Base-by-base conservation (phyloP, 2,113 vertebrate genomes). In the Myanophis thanlyinensis region DNA sequence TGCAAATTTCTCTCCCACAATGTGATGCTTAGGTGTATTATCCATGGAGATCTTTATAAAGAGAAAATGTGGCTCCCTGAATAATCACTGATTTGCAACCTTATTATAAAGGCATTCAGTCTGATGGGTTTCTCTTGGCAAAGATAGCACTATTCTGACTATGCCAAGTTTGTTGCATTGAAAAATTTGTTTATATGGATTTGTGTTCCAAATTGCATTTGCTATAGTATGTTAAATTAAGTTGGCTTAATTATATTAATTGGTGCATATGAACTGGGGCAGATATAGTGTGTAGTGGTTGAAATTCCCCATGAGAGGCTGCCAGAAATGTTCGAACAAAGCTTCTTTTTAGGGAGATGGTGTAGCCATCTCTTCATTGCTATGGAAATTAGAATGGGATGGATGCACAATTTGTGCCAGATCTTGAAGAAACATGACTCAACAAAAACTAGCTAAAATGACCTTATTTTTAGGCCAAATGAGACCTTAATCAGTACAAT, bases 171-270 rank as follows among this genome's bases (percentile, higher is more conserved):
- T 94, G 85, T 73, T 95, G 90, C 88, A 93, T 94, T 95, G 91
- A 96, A 96, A 96, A 96, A 94, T 90, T 90, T 95, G 95, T 97
- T 97, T 96, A 94, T 94, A 96, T 96, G 92, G 96, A 96, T 97
- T 96, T 97, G 95, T 95, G 92, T 96, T 96, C 95, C 94, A 95
- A 40, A 94, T 96, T 97, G 95, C 96, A 95, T 96, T 97, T 97
- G 95, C 95, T 96, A 96, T 91, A 93, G 89, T 93, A 88, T 93
- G 96, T 94, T 97, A 97, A 97, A 96, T 97, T 96, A 96, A 97
- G 95, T 94, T 95, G 95, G 88, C 94, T 95, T 96, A 97, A 97
- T 97, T 96, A 95, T 96, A 95, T 96, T 95, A 96, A 97, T 97
- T 96, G 97, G 95, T 95, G 96, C 94, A 94, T 96, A 96, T 73